A percentile compares a stretch with the other conserved stretches of the same genome.
These are phyloP conservation scores for Pseudolaguvia tuberculata DNA, from an alignment of 2,113 vertebrate genomes.

Conservation along the genomic window DNA sequence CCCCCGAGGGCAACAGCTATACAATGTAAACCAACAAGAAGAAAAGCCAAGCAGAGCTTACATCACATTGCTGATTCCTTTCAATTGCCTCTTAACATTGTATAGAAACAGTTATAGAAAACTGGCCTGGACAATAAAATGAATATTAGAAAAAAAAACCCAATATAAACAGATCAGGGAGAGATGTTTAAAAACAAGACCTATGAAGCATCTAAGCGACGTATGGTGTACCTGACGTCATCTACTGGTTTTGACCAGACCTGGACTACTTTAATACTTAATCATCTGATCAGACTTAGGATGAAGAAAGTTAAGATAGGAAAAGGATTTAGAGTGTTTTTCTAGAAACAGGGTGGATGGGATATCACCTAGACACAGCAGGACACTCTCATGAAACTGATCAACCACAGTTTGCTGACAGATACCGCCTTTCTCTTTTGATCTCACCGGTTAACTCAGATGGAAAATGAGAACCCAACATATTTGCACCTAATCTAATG, in stretches of 20 bases:
- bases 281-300: slow-evolving; percentile 48
- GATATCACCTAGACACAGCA: slow-evolving; percentile 45
- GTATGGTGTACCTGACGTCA: slow-evolving; percentile 31
- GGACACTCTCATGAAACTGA: not conserved
- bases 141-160: no score
- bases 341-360: slow-evolving; percentile 38
- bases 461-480: not conserved
- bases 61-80: slow-evolving; percentile 33
- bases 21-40: slow-evolving; percentile 24
- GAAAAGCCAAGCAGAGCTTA: slow-evolving; percentile 22
- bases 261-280: slow-evolving; percentile 9
- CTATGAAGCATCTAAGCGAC: not conserved
- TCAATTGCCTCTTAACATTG: slow-evolving; percentile 20
- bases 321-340: slow-evolving; percentile 47
- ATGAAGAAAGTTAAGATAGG: slow-evolving; percentile 46
- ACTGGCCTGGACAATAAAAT: slow-evolving; percentile 3
- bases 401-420: slow-evolving; percentile 22
- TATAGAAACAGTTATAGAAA: not conserved
- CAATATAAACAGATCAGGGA: no score
- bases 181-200: no score
- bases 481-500: not conserved
- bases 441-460: slow-evolving; percentile 8
- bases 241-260: no score
- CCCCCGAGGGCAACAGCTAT: slow-evolving; percentile 27
- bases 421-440: slow-evolving; percentile 14